These are phyloP conservation scores for Acanthosepion pharaonis DNA, from an alignment of 2,888 invertebrate genomes.

Conservation along the genomic window DNA sequence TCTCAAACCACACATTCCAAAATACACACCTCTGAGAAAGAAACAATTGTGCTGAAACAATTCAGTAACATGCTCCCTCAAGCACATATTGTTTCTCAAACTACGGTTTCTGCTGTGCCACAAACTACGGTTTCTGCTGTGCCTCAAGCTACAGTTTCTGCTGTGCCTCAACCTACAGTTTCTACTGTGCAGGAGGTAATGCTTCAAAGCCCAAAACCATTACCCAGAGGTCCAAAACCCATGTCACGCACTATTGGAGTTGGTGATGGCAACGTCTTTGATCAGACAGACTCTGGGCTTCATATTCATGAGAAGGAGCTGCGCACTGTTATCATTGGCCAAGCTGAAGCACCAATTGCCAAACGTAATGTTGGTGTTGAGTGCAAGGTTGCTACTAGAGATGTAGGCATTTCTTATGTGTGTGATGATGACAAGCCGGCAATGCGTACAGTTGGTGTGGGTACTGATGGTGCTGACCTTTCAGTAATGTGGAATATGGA, in stretches of 20 bases:
- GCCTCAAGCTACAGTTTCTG: not conserved
- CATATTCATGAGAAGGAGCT: slow-evolving; percentile 74
- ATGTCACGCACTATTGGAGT: slow-evolving; percentile 79
- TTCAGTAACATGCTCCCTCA: not conserved
- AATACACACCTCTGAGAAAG: slow-evolving; percentile 55
- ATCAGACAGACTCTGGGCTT: slow-evolving; percentile 59
- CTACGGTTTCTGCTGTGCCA: not conserved
- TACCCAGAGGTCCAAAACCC: slow-evolving; percentile 56
- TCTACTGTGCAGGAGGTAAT: not conserved
- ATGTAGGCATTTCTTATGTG: slow-evolving; percentile 71
- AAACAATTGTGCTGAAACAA: slow-evolving; percentile 57
- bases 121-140: not conserved
- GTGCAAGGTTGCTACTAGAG: slow-evolving; percentile 68
- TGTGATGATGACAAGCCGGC: slow-evolving; percentile 70
- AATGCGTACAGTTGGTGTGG: slow-evolving; percentile 69
- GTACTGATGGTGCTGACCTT: slow-evolving; percentile 65
- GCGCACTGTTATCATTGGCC: slow-evolving; percentile 72
- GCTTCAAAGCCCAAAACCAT: slow-evolving; percentile 2
- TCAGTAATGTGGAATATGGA: slow-evolving; percentile 59
- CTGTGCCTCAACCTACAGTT: not conserved
- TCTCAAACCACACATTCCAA: slow-evolving; percentile 51
- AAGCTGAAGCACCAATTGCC: slow-evolving; percentile 56
- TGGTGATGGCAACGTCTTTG: slow-evolving; percentile 77
- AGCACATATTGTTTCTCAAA: not conserved
- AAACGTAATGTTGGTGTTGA: slow-evolving; percentile 71